Evolutionary conservation across 1,140 invertebrate genomes (phyloP).

Genomic region (Lordiphosa collinella): DNA sequence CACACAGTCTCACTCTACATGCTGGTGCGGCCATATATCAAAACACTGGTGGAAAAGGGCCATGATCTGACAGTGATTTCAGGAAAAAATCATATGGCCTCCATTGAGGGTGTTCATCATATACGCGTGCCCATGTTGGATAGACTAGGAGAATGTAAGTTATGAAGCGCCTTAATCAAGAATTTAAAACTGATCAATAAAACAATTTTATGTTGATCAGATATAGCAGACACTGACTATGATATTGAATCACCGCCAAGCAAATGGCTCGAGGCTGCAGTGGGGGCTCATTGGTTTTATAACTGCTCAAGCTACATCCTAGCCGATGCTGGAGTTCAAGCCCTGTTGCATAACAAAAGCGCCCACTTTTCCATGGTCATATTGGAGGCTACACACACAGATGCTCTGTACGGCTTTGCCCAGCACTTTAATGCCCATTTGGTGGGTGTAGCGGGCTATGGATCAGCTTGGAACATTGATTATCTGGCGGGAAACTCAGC

Average conservation of each 20-base stretch:
- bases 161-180: neutral
- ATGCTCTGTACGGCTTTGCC: slow-evolving; percentile 60
- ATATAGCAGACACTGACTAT: neutral
- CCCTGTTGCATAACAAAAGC: slow-evolving; percentile 31
- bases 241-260: neutral
- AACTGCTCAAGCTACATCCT: slow-evolving; percentile 38
- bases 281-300: slow-evolving; percentile 21
- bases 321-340: slow-evolving; percentile 40
- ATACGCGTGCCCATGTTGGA: slow-evolving; percentile 37
- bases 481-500: slow-evolving; percentile 55
- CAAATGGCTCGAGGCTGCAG: slow-evolving; percentile 40
- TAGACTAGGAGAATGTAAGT: slow-evolving; percentile 24
- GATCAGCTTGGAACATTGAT: slow-evolving; percentile 55
- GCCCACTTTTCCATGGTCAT: slow-evolving; percentile 57
- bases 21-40: slow-evolving; percentile 32
- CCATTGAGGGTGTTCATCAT: slow-evolving; percentile 48
- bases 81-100: neutral
- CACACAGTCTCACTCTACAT: slow-evolving; percentile 20
- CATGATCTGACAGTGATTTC: slow-evolving; percentile 53
- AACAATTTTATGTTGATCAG: slow-evolving; percentile 4
- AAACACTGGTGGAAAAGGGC: slow-evolving; percentile 22
- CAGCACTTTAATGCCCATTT: slow-evolving; percentile 55
- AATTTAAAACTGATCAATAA: neutral
- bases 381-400: slow-evolving; percentile 48
- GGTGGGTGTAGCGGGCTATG: slow-evolving; percentile 53